phyloP scores from a whole-genome alignment of 2,888 invertebrate genomes.

The Mesorhabditis belari region DNA sequence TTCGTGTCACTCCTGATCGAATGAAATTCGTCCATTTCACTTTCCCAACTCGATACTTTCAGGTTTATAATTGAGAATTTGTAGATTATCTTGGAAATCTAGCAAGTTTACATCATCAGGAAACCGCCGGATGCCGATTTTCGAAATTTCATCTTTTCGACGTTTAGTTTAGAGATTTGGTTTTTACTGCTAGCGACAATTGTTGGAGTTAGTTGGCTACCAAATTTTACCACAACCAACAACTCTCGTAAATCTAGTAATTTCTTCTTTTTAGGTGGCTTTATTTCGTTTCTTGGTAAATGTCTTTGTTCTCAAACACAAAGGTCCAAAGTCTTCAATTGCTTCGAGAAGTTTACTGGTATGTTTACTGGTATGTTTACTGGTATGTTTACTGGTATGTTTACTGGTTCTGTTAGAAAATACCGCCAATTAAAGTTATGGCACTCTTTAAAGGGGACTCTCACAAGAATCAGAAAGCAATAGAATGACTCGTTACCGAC shows the following conservation, averaged over 20 bases:
- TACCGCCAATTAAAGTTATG: too few relatives aligned
- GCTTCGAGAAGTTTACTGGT: slow-evolving; percentile 20
- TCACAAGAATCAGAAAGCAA: too few relatives aligned
- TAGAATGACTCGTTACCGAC: too few relatives aligned
- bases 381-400: too few relatives aligned
- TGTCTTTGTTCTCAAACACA: neutral
- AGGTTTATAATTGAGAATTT: slow-evolving; percentile 3
- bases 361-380: neutral
- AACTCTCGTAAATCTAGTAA: neutral
- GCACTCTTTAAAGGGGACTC: too few relatives aligned
- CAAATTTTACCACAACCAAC: neutral
- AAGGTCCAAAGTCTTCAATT: neutral
- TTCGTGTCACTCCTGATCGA: slow-evolving; percentile 28
- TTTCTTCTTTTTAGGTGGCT: neutral
- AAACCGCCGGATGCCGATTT: slow-evolving; percentile 26
- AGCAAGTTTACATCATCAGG: slow-evolving; percentile 32
- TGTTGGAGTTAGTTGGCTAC: slow-evolving; percentile 13
- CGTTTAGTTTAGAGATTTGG: slow-evolving; percentile 20
- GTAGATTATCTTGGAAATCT: neutral
- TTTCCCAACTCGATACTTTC: slow-evolving; percentile 30
- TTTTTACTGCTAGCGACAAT: slow-evolving; percentile 19
- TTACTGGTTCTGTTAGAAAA: too few relatives aligned
- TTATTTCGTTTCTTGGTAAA: neutral
- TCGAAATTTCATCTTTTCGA: slow-evolving; percentile 29
- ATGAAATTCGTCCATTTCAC: slow-evolving; percentile 34